phyloP scores from a whole-genome alignment of 92 coral and sea anemone genomes.

The Porites evermanni region DNA sequence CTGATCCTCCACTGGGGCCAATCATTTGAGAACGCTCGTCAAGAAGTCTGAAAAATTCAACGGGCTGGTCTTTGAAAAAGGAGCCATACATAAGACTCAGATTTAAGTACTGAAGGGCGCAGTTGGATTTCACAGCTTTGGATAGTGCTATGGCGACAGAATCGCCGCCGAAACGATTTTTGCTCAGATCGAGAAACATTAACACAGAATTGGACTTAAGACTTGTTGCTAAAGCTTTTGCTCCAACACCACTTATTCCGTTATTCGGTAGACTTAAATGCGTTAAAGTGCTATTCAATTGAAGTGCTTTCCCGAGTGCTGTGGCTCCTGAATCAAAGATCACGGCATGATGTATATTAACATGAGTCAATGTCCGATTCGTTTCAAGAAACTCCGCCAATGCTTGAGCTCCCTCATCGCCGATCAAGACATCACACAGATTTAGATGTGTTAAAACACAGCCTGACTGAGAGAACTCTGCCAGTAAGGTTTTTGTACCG shows the following conservation, averaged over 20 bases:
- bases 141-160: slow-evolving; percentile 1
- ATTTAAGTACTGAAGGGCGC: no score
- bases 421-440: no score
- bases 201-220: neutral
- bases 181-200: neutral
- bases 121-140: neutral
- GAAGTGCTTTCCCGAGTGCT: neutral
- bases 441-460: no score
- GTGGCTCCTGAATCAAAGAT: slow-evolving; percentile 1
- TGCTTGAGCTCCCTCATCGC: neutral
- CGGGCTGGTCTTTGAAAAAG: no score
- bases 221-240: neutral
- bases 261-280: neutral
- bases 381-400: neutral
- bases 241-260: neutral
- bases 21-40: no score
- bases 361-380: slow-evolving; percentile 1
- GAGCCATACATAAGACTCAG: no score
- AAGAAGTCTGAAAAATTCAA: no score
- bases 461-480: no score
- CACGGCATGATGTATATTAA: neutral
- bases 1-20: no score
- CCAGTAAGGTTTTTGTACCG: no score
- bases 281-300: neutral
- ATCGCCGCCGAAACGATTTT: neutral